Evolutionary conservation across 2,113 vertebrate genomes (phyloP).

Genomic region (Cephalopholis sonnerati): DNA sequence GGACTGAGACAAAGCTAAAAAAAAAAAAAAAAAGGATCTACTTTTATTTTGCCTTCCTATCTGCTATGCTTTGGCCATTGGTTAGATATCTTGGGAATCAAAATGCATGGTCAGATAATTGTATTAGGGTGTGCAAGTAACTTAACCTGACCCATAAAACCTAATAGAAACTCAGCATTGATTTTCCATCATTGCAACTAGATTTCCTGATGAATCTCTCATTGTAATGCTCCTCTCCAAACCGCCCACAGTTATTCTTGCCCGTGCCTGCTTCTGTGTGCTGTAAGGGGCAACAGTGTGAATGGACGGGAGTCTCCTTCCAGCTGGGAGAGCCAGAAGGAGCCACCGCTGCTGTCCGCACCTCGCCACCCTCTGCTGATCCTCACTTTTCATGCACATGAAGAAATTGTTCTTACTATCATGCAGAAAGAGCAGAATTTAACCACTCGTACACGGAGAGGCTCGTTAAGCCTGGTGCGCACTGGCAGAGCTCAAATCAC

Average conservation of each 20-base stretch:
- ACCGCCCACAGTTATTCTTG: slow-evolving; percentile 30
- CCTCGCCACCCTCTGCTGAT: background rate
- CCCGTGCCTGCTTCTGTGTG: slow-evolving; percentile 9
- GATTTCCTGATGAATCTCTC: slow-evolving; percentile 20
- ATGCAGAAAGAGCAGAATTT: background rate
- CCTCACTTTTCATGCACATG: background rate
- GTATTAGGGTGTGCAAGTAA: background rate
- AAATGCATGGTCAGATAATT: background rate
- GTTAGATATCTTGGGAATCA: background rate
- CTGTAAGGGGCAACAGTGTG: slow-evolving; percentile 6
- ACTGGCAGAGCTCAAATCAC: slow-evolving; percentile 45
- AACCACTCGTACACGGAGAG: background rate
- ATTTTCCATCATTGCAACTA: background rate
- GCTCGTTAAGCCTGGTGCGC: slow-evolving; percentile 22
- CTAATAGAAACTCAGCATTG: background rate
- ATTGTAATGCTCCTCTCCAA: background rate
- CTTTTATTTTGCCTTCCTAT: background rate
- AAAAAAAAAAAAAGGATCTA: background rate
- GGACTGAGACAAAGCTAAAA: background rate
- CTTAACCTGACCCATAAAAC: background rate
- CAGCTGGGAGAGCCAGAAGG: slow-evolving; percentile 32
- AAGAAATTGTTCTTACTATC: too few relatives aligned
- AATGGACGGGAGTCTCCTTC: slow-evolving; percentile 36
- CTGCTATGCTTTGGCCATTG: background rate
- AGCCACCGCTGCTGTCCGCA: slow-evolving; percentile 1